Percentiles rank a stretch among this genome's conserved stretches.
Conservation (phyloP, 2,888 invertebrate genomes). For the Disparrhopalites patrizii region DNA sequence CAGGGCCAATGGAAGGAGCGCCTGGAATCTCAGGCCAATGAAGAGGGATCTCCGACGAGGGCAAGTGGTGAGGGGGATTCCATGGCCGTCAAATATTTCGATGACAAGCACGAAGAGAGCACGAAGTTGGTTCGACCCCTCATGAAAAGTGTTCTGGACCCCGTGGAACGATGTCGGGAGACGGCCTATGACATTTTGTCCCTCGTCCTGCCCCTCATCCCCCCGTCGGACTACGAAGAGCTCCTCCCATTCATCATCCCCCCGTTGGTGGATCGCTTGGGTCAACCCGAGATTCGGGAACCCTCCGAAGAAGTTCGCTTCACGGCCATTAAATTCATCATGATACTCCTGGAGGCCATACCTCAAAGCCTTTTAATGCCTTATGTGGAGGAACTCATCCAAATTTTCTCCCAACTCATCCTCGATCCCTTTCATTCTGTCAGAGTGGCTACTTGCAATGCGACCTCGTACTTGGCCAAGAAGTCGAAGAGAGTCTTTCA, state of each 20-base stretch:
- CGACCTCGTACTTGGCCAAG: slow-evolving; percentile 63
- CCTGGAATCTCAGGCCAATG: background rate
- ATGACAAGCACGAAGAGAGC: slow-evolving; percentile 19
- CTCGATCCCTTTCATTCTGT: slow-evolving; percentile 76
- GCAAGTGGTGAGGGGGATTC: slow-evolving; percentile 5
- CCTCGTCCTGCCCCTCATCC: slow-evolving; percentile 18
- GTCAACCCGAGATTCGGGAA: slow-evolving; percentile 67
- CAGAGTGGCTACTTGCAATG: slow-evolving; percentile 70
- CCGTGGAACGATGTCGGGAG: slow-evolving; percentile 44
- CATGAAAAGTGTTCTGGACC: slow-evolving; percentile 26
- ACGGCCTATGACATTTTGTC: slow-evolving; percentile 37
- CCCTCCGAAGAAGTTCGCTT: slow-evolving; percentile 78
- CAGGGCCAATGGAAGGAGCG: slow-evolving; percentile 1
- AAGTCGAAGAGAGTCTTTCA: slow-evolving; percentile 68
- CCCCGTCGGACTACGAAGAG: slow-evolving; percentile 20
- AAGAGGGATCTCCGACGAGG: slow-evolving; percentile 14
- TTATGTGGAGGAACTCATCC: slow-evolving; percentile 71
- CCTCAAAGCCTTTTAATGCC: slow-evolving; percentile 57
- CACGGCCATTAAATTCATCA: slow-evolving; percentile 63
- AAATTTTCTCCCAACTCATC: slow-evolving; percentile 67
- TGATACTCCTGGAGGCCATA: slow-evolving; percentile 63
- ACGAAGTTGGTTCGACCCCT: slow-evolving; percentile 10
- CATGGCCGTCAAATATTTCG: background rate
- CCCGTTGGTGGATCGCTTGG: slow-evolving; percentile 70
- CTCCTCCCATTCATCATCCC: slow-evolving; percentile 59